Evolutionary conservation across 2,113 vertebrate genomes (phyloP), one percentile per base, ranked within the genome.

Genomic region (Haemorhous mexicanus): DNA sequence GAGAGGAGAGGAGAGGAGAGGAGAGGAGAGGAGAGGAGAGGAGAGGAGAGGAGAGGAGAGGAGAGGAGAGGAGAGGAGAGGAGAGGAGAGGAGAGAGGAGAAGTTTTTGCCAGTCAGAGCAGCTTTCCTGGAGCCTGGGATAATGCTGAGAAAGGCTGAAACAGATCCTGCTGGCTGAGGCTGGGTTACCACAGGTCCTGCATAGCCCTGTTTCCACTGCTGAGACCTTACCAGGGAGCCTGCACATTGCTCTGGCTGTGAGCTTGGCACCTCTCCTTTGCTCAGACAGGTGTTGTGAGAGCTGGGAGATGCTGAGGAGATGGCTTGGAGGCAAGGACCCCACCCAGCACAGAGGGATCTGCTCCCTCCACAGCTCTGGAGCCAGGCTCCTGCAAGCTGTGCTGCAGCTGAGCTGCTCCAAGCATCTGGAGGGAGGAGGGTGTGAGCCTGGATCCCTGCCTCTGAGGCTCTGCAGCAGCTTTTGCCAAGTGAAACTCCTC

Each of bases 301-400:
- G 21, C 0, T 2, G 37, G 35, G 52, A 58, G 22, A 24, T 2
- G 8, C 16, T 4, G 3, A 5, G 1, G n/a, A 50, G n/a, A 19
- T 46, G 50, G 64, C 26, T 62, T 11, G 12, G 19, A 70, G 43
- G 12, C 0, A 6, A 49, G 50, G 37, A 13, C 16, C 6, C 11
- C 73, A 79, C 59, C 21, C 47, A 64, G 2, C 2, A 3, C 2
- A 0, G 18, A 46, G 20, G n/a, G 13, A 73, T 49, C 19, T 0
- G 0, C n/a, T 68, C 32, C 37, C n/a, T 52, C 14, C 28, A 3
- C 2, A 0, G 37, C 47, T 53, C 52, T 33, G 26, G 53, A n/a
- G 30, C 13, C 1, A 2, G 24, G 7, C 3, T 94, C 14, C 47
- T 75, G 55, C 2, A 6, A 62, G 41, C 52, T 47, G 11, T 62